phyloP scores from a whole-genome alignment of 2,113 vertebrate species.

The Callipepla californica region DNA sequence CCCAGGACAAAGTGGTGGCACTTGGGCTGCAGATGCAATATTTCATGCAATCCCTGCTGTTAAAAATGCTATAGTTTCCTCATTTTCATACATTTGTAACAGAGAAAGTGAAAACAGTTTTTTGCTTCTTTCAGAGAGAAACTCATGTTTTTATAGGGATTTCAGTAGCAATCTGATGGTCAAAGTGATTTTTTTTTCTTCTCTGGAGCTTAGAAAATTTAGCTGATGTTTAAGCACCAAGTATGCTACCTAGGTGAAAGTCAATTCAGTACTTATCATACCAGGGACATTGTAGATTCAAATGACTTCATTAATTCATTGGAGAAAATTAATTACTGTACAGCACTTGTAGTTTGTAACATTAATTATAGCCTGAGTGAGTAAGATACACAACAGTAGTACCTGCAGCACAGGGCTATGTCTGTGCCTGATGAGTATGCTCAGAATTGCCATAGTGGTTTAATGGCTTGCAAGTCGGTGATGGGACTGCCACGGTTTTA shows the following conservation, averaged over 20 bases:
- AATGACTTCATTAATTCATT: slow-evolving; percentile 18
- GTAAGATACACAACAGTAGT: neutral
- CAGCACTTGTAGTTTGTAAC: neutral
- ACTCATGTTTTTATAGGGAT: neutral
- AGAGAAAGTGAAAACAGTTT: neutral
- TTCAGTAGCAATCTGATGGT: neutral
- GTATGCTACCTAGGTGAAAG: neutral
- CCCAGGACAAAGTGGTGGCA: slow-evolving; percentile 38
- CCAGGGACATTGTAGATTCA: neutral
- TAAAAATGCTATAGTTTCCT: slow-evolving; percentile 8
- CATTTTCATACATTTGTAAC: neutral
- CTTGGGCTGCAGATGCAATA: neutral
- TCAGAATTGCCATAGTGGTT: neutral
- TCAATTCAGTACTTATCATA: slow-evolving; percentile 19
- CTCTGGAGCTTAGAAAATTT: neutral
- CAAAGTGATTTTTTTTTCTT: neutral
- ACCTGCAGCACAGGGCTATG: neutral
- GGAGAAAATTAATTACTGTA: slow-evolving; percentile 17
- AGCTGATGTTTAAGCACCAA: neutral
- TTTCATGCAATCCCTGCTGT: neutral
- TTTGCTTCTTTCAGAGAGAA: neutral
- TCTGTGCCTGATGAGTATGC: neutral
- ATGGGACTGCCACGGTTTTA: neutral
- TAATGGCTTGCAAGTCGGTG: neutral
- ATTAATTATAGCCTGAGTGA: neutral